Conservation (phyloP, 2,888 invertebrate genomes). For the Agrotis puta region DNA sequence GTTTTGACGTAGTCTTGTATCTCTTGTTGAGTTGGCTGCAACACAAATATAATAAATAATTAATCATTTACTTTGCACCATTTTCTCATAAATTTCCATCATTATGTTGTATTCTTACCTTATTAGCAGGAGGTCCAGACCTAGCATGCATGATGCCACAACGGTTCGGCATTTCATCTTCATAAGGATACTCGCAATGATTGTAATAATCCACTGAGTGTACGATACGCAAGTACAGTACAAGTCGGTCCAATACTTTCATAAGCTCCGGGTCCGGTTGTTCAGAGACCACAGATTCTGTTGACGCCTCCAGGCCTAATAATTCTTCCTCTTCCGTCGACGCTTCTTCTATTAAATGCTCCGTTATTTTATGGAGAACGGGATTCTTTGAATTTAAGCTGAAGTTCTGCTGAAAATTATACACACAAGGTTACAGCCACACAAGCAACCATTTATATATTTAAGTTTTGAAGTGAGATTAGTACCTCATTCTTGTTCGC, state of each 20-base stretch:
- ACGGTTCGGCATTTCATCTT: slow-evolving; percentile 99
- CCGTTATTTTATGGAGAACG: slow-evolving; percentile 98
- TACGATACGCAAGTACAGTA: slow-evolving; percentile 98
- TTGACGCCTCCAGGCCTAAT: slow-evolving; percentile 92
- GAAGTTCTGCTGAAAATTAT: slow-evolving; percentile 77
- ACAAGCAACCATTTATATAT: neutral
- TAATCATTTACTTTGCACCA: neutral
- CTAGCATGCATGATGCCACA: slow-evolving; percentile 99
- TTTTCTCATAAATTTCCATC: neutral
- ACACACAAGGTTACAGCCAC: neutral
- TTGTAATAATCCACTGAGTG: slow-evolving; percentile 99
- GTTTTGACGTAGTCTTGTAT: slow-evolving; percentile 94
- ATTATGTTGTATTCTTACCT: slow-evolving; percentile 85
- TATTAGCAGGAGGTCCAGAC: slow-evolving; percentile 96
- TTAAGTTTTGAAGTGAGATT: neutral
- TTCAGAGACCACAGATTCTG: slow-evolving; percentile 76
- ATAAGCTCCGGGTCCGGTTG: slow-evolving; percentile 87
- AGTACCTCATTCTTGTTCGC: slow-evolving; percentile 64
- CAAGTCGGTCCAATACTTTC: slow-evolving; percentile 94
- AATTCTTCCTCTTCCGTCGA: slow-evolving; percentile 99
- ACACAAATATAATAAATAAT: neutral
- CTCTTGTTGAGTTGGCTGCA: slow-evolving; percentile 93
- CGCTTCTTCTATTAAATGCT: slow-evolving; percentile 99
- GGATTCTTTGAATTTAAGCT: slow-evolving; percentile 97
- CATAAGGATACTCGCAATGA: slow-evolving; percentile 99